Evolutionary conservation across 2,113 vertebrate species (phyloP).

Genomic region (Elachura formosa): DNA sequence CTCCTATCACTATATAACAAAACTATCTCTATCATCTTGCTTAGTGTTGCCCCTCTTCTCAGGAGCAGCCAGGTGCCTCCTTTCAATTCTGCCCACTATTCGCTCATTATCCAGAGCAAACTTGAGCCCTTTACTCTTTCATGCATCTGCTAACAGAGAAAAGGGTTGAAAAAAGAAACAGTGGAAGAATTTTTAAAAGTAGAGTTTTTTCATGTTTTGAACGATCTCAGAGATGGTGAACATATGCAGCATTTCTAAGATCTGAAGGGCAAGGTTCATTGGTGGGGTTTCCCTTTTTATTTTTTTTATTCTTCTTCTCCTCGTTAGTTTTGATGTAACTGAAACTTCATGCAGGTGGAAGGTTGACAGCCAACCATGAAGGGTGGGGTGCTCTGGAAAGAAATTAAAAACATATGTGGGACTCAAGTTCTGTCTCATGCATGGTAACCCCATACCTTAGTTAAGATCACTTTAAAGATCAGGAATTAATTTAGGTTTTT

Average conservation of each 20-base stretch:
- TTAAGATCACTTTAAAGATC: background rate
- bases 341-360: background rate
- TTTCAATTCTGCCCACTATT: background rate
- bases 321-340: background rate
- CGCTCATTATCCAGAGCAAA: background rate
- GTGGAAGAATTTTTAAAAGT: background rate
- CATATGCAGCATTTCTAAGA: background rate
- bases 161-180: background rate
- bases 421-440: background rate
- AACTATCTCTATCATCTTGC: background rate
- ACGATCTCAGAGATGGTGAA: background rate
- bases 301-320: no score
- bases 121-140: background rate
- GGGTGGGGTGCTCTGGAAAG: background rate
- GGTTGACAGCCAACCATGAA: background rate
- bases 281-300: background rate
- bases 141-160: background rate
- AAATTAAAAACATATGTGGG: background rate
- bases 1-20: background rate
- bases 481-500: background rate
- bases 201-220: background rate
- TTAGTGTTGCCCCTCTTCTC: background rate
- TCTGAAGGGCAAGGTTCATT: background rate
- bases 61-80: background rate
- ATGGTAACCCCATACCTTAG: background rate